Conservation (phyloP, 1,140 invertebrate genomes). For the Ooceraea biroi region DNA sequence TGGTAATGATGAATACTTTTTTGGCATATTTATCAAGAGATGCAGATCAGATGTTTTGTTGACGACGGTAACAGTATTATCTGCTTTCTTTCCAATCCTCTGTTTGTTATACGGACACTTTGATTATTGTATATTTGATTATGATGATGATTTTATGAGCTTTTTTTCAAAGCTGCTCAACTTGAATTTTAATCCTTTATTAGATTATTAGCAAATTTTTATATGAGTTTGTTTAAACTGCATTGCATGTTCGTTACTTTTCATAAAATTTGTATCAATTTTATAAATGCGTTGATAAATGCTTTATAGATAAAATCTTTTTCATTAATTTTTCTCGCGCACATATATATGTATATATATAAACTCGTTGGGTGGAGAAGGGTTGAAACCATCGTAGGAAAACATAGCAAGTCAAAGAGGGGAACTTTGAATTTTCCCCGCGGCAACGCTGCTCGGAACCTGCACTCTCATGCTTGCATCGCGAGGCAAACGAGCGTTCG, state of each 20-base stretch:
- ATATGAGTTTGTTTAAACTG: too few species aligned
- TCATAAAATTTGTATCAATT: neutral
- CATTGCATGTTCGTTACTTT: neutral
- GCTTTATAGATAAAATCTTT: neutral
- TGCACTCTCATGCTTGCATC: conserved; percentile 47
- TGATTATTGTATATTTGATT: neutral
- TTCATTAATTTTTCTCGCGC: conserved; percentile 3
- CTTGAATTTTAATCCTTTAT: conserved; percentile 5
- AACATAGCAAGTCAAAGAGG: neutral
- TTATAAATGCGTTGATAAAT: neutral
- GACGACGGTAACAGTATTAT: neutral
- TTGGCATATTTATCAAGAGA: neutral
- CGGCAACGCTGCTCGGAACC: neutral
- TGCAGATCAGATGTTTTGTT: conserved; percentile 7
- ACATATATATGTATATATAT: too few species aligned
- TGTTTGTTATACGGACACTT: too few species aligned
- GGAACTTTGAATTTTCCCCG: conserved; percentile 7
- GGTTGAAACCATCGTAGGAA: neutral
- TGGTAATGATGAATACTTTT: conserved; percentile 5
- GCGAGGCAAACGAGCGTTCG: conserved; percentile 69
- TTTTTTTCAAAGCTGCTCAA: conserved; percentile 5
- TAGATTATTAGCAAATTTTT: too few species aligned
- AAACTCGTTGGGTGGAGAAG: conserved; percentile 8
- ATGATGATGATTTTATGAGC: neutral
- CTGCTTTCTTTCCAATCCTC: neutral